Evolutionary conservation across 2,888 invertebrate species (phyloP), one percentile per base, ranked within the genome.

Genomic region (Syritta pipiens): DNA sequence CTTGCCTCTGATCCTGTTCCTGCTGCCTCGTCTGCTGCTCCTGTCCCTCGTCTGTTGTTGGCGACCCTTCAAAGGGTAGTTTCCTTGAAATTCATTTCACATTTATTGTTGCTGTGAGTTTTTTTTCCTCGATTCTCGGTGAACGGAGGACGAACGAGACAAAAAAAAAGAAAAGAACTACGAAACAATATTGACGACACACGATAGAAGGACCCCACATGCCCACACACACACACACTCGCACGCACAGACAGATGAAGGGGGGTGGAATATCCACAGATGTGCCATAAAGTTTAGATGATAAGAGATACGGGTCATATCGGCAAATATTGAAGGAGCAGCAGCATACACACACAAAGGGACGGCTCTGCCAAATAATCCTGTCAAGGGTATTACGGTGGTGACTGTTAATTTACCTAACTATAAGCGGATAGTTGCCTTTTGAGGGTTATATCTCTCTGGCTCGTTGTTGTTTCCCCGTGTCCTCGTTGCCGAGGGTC

Each of bases 261-360:
- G 40, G 44, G 57, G 44, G 62, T 53, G 48, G 37, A 55, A 71
- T 62, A 71, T 71, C 62, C 71, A 71, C 71, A 71, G 71, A 71
- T 71, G 71, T 71, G 71, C 62, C 62, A 71, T 71, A 53, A 71
- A 62, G 53, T 71, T 62, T 60, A 71, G 71, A 71, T 62, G 71
- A 71, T 71, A 71, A 71, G 71, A 71, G 71, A 71, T 71, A 71
- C 62, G 71, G 71, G 71, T 71, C 53, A 62, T 71, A 71, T 71
- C 53, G 71, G 37, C 53, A 71, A 71, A 71, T 62, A 62, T 46
- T 62, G 37, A 48, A 71, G 22, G 44, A 60, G 46, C 44, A 30
- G 12, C 9, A 20, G 44, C 26, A 32, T 19, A 22, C 30, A 26
- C 68, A 28, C n/a, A 4, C 14, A 20, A 5, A 32, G 2, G 9